Evolutionary conservation across 2,888 invertebrate species (phyloP).

Genomic region (Trachelus iudaicus): DNA sequence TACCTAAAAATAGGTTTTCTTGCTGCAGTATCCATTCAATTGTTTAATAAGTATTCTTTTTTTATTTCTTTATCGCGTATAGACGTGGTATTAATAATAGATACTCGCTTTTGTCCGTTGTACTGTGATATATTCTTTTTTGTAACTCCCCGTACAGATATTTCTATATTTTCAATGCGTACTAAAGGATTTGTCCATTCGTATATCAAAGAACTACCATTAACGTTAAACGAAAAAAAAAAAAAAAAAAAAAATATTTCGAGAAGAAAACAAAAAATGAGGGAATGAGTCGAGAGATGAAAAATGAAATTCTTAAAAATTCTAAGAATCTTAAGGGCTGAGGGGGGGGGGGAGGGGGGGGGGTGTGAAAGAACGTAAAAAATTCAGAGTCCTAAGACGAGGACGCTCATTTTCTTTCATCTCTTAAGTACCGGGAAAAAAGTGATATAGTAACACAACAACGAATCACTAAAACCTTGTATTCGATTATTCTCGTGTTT

Average conservation of each 20-base stretch:
- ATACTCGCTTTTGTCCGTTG: conserved; percentile 61
- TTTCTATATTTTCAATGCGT: conserved; percentile 11
- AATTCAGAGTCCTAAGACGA: neutral
- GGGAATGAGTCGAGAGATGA: neutral
- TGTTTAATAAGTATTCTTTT: conserved; percentile 4
- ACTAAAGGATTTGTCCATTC: conserved; percentile 38
- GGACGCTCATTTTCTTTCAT: conserved; percentile 10
- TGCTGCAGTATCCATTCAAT: conserved; percentile 49
- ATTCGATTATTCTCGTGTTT: conserved; percentile 41
- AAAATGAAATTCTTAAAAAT: neutral
- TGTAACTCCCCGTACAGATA: conserved; percentile 16
- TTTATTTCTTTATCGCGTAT: conserved; percentile 42
- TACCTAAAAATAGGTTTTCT: conserved; percentile 61
- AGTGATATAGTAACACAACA: conserved; percentile 40
- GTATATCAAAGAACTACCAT: conserved; percentile 14
- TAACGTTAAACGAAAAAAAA: neutral
- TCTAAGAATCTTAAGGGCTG: neutral
- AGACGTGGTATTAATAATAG: conserved; percentile 57
- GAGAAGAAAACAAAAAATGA: neutral
- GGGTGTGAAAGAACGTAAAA: neutral
- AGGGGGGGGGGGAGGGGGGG: neutral
- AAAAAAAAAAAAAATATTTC: neutral
- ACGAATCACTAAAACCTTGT: conserved; percentile 38
- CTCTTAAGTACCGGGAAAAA: conserved; percentile 59
- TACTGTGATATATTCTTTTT: conserved; percentile 49